phyloP scores from a whole-genome alignment of 2,113 vertebrate species.

The Zapus hudsonius region DNA sequence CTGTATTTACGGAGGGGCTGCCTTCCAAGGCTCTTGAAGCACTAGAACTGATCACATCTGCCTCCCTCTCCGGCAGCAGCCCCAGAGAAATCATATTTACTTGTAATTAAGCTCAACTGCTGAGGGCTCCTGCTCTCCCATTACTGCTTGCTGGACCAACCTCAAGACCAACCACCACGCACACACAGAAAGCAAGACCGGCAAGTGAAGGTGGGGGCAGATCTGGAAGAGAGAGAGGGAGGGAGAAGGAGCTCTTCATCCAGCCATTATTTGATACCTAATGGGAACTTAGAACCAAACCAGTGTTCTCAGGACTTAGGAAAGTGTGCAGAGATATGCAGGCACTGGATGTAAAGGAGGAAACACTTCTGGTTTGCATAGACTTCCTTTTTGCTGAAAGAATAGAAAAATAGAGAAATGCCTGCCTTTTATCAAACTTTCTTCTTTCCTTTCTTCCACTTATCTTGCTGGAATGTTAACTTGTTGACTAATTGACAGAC shows the following conservation, averaged over 20 bases:
- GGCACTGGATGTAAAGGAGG: neutral
- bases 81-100: neutral
- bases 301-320: neutral
- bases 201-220: neutral
- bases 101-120: conserved; percentile 28
- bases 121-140: neutral
- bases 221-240: neutral
- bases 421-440: neutral
- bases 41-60: neutral
- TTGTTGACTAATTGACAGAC: neutral
- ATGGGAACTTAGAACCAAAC: neutral
- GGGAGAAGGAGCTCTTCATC: neutral
- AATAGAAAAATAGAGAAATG: conserved; percentile 1
- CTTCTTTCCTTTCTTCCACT: neutral
- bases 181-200: neutral
- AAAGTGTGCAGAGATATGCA: neutral
- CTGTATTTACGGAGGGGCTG: no score
- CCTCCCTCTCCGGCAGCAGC: neutral
- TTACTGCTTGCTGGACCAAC: neutral
- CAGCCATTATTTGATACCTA: neutral
- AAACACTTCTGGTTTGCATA: neutral
- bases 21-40: neutral
- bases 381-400: neutral
- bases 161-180: neutral
- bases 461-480: neutral